A percentile compares a stretch with the other conserved stretches of the same genome.
These are phyloP conservation scores for Xyliphius kryptos DNA, from an alignment of 2,113 vertebrate genomes.

Conservation along the genomic window DNA sequence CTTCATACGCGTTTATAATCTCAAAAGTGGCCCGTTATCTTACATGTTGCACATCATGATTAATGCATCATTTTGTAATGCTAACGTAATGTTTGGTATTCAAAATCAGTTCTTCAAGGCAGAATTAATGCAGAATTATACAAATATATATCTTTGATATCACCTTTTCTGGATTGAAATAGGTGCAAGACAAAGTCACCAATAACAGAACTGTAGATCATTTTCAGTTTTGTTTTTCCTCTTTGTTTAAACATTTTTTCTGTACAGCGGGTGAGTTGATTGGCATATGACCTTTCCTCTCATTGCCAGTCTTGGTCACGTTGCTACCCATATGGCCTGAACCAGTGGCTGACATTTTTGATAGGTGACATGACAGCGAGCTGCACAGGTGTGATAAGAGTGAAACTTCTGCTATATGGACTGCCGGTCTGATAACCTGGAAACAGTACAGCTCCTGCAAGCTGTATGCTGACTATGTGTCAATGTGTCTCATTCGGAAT, in stretches of 20 bases:
- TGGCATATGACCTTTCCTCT: conserved; percentile 13
- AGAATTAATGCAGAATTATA: too few species aligned
- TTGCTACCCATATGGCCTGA: conserved; percentile 14
- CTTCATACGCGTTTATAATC: too few species aligned
- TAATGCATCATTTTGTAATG: too few species aligned
- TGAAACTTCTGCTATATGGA: background rate
- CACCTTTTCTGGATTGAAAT: conserved; percentile 5
- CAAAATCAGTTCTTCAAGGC: too few species aligned
- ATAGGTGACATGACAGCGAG: conserved; percentile 23
- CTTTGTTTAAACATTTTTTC: background rate
- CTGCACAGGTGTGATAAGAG: conserved; percentile 22
- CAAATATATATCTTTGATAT: too few species aligned
- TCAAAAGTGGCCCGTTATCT: too few species aligned
- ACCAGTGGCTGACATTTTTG: conserved; percentile 26
- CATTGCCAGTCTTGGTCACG: conserved; percentile 5
- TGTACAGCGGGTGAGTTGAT: background rate
- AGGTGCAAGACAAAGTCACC: conserved; percentile 3
- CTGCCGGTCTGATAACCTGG: conserved; percentile 2
- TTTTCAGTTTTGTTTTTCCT: background rate
- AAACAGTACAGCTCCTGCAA: conserved; percentile 7
- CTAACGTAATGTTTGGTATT: too few species aligned
- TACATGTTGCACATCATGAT: too few species aligned
- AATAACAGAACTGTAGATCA: conserved; percentile 8
- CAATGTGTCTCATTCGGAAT: conserved; percentile 7
- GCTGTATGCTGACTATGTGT: conserved; percentile 1